Conservation (phyloP, 2,797 vertebrate genomes). For the Cossypha polioptera region DNA sequence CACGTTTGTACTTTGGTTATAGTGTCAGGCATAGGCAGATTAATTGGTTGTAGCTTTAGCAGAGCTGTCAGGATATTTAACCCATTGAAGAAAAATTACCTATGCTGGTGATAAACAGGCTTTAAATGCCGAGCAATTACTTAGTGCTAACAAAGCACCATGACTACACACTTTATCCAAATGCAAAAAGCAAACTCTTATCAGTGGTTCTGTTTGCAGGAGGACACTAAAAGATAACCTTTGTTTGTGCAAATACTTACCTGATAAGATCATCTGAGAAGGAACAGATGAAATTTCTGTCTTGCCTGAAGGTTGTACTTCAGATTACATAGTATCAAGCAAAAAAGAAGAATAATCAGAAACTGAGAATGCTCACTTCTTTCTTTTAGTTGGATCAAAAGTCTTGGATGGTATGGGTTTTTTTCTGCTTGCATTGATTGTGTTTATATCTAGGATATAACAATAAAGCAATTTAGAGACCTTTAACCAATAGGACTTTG, state of each 20-base stretch:
- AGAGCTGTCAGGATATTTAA: conserved; percentile 46
- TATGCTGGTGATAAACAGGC: conserved; percentile 53
- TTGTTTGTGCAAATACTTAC: conserved; percentile 64
- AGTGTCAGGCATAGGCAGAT: conserved; percentile 54
- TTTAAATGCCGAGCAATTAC: conserved; percentile 61
- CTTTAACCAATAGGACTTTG: conserved; percentile 3
- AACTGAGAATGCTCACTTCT: not conserved
- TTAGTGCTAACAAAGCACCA: conserved; percentile 65
- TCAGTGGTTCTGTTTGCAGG: conserved; percentile 52
- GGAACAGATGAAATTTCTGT: conserved; percentile 45
- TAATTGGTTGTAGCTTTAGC: conserved; percentile 57
- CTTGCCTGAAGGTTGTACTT: not conserved
- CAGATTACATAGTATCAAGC: not conserved
- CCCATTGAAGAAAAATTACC: conserved; percentile 53
- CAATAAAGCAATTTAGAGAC: not conserved
- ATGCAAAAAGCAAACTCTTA: conserved; percentile 46
- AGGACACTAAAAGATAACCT: conserved; percentile 56
- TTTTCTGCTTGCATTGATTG: not conserved
- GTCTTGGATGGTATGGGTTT: not conserved
- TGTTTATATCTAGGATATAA: not conserved
- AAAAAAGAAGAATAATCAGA: not conserved
- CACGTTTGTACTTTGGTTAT: conserved; percentile 54
- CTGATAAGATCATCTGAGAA: conserved; percentile 40
- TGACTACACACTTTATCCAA: conserved; percentile 53
- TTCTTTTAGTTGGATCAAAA: not conserved